Percentiles rank a stretch among this genome's conserved stretches.
phyloP scores from a whole-genome alignment of 2,797 vertebrate species.

The Rhynchonycteris naso region DNA sequence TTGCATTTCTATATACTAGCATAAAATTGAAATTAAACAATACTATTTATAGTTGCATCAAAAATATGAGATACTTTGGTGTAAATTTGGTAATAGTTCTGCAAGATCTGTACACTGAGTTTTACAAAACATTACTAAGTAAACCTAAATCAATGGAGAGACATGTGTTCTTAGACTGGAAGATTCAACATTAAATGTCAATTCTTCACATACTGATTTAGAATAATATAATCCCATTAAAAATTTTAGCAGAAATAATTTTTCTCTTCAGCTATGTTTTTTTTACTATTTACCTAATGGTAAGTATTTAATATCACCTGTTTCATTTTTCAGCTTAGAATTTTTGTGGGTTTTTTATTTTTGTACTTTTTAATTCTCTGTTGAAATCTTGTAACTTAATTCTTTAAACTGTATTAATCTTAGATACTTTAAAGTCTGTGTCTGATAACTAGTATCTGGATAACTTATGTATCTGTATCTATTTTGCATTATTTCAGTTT shows the following conservation, averaged over 20 bases:
- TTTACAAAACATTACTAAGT: neutral
- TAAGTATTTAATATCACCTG: neutral
- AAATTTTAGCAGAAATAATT: neutral
- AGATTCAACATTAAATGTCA: neutral
- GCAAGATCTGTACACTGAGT: neutral
- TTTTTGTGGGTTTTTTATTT: conserved; percentile 22
- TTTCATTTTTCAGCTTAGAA: neutral
- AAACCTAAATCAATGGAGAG: neutral
- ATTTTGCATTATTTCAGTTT: neutral
- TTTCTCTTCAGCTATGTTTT: neutral
- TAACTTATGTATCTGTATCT: neutral
- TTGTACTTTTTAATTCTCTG: neutral
- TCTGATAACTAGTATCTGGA: neutral
- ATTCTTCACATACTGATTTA: neutral
- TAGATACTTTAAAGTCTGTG: neutral
- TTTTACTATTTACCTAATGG: neutral
- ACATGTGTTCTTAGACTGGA: neutral
- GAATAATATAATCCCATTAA: neutral
- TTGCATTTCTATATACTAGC: no score
- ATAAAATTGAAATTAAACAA: neutral
- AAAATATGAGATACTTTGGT: neutral
- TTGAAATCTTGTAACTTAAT: neutral
- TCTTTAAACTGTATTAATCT: neutral
- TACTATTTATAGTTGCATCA: neutral
- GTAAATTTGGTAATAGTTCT: neutral